Evolutionary conservation across 2,113 vertebrate species (phyloP).

Genomic region (Daboia siamensis): DNA sequence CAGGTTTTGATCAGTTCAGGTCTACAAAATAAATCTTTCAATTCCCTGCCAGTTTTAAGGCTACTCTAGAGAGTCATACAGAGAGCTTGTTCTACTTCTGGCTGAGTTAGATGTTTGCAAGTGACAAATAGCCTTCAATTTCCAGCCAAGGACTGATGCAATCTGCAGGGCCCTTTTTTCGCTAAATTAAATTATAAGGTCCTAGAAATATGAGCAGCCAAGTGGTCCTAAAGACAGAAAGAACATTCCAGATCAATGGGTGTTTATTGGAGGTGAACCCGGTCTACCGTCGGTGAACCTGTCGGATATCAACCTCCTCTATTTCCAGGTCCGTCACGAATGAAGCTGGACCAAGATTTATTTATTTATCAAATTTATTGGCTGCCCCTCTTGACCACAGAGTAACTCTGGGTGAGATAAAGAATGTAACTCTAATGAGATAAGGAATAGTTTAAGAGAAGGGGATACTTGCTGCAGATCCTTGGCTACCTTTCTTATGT

Average conservation of each 20-base stretch:
- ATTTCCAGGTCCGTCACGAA: background rate
- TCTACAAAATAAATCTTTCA: constrained; percentile 44
- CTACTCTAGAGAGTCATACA: constrained; percentile 35
- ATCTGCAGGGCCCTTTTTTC: constrained; percentile 34
- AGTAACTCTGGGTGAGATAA: background rate
- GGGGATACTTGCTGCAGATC: background rate
- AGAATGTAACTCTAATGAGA: background rate
- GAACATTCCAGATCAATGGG: constrained; percentile 22
- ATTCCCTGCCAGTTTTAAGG: constrained; percentile 31
- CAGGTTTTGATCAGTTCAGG: constrained; percentile 30
- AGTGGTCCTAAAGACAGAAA: constrained; percentile 28
- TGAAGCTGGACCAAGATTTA: background rate
- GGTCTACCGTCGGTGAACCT: too few relatives aligned
- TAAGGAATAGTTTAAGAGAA: constrained; percentile 8
- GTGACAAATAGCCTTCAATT: constrained; percentile 55
- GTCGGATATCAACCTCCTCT: background rate
- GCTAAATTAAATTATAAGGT: constrained; percentile 50
- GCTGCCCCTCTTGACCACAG: background rate
- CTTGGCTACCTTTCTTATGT: background rate
- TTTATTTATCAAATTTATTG: background rate
- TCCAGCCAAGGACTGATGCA: constrained; percentile 44
- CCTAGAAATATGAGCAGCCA: constrained; percentile 26
- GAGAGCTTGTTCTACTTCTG: constrained; percentile 32
- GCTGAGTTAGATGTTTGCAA: constrained; percentile 39
- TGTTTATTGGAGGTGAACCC: background rate